Evolutionary conservation across 2,797 vertebrate genomes (phyloP).

Genomic region (Pyrocephalus nanus): DNA sequence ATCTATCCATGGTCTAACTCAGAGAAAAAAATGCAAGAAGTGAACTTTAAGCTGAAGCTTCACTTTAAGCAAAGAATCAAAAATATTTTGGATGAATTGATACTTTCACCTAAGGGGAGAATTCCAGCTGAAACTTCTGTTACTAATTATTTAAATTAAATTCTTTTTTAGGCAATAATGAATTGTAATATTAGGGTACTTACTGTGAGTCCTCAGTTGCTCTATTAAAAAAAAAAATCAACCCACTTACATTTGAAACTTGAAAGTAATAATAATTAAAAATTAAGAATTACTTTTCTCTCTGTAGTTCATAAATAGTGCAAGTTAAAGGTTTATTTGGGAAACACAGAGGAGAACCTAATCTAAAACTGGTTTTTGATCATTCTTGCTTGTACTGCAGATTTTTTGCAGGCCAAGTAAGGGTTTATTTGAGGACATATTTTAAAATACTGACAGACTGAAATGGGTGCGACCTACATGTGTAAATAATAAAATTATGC

Average conservation of each 20-base stretch:
- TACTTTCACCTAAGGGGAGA: neutral
- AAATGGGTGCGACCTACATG: neutral
- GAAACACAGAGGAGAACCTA: neutral
- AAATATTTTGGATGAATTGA: neutral
- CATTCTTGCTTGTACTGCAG: neutral
- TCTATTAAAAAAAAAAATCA: neutral
- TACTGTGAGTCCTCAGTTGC: neutral
- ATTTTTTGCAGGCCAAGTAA: neutral
- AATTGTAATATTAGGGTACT: neutral
- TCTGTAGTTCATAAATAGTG: neutral
- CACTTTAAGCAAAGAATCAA: neutral
- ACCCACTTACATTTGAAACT: neutral
- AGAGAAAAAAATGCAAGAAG: neutral
- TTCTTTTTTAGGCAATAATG: neutral
- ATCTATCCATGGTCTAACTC: neutral
- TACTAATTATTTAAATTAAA: neutral
- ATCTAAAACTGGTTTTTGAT: neutral
- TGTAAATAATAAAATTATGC: neutral
- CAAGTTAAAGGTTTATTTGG: neutral
- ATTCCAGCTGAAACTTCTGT: neutral
- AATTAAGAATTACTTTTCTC: neutral
- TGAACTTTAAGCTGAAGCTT: neutral
- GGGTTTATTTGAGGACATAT: neutral
- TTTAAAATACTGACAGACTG: neutral
- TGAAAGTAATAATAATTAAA: neutral